Evolutionary conservation across 1,140 invertebrate species (phyloP).

Genomic region (Reticulitermes speratus): DNA sequence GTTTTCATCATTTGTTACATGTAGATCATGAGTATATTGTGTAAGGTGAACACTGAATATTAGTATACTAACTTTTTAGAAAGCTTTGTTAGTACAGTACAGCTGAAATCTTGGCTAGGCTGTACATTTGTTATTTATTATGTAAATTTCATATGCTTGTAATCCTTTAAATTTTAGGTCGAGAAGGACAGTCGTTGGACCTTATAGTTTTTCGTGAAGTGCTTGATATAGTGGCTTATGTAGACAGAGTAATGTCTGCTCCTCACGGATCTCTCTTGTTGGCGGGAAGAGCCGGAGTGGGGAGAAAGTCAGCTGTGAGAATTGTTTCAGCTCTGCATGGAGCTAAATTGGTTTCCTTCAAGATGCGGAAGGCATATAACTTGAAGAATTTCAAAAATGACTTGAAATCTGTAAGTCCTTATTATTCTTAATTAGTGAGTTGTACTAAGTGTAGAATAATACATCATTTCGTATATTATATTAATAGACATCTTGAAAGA

Average conservation of each 20-base stretch:
- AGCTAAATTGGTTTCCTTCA: slow-evolving; percentile 63
- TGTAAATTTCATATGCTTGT: not conserved
- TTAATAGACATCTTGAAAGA: not conserved
- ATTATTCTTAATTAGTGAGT: not conserved
- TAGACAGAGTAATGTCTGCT: slow-evolving; percentile 61
- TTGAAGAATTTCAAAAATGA: slow-evolving; percentile 66
- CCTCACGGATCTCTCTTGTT: slow-evolving; percentile 69
- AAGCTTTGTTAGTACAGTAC: too few relatives aligned
- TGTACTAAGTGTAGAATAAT: too few relatives aligned
- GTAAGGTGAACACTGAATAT: too few relatives aligned
- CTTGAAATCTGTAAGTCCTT: slow-evolving; percentile 40
- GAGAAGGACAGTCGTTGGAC: slow-evolving; percentile 55
- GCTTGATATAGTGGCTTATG: slow-evolving; percentile 59
- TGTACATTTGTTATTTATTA: not conserved
- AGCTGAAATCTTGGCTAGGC: too few relatives aligned
- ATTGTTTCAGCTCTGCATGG: slow-evolving; percentile 71
- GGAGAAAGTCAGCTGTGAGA: slow-evolving; percentile 70
- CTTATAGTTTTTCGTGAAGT: slow-evolving; percentile 65
- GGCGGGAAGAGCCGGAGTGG: slow-evolving; percentile 72
- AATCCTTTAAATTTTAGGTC: slow-evolving; percentile 44
- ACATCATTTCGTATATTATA: not conserved
- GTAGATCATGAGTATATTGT: too few relatives aligned
- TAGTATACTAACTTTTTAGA: too few relatives aligned
- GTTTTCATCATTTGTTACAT: not conserved
- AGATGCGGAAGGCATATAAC: slow-evolving; percentile 56